Conservation (phyloP, 2,113 vertebrate genomes). For the Lepisosteus oculatus region DNA sequence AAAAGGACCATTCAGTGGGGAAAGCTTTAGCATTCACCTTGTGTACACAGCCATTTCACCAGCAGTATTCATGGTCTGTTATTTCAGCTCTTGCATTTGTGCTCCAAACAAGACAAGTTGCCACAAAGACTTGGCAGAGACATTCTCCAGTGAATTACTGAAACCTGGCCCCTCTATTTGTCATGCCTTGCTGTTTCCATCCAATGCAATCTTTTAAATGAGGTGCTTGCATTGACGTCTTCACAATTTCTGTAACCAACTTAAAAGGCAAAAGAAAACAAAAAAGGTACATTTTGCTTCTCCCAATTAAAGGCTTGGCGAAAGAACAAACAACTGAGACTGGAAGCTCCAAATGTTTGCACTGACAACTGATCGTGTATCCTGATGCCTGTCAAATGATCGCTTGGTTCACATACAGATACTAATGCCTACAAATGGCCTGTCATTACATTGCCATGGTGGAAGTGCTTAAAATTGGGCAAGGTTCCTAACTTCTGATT, state of each 20-base stretch:
- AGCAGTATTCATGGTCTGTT: constrained; percentile 62
- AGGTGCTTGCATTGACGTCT: constrained; percentile 15
- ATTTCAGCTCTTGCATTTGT: constrained; percentile 68
- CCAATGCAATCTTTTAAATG: constrained; percentile 1
- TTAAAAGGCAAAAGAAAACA: not conserved
- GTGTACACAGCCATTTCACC: constrained; percentile 67
- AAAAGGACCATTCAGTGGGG: constrained; percentile 61
- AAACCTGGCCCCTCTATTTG: constrained; percentile 53
- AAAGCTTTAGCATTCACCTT: constrained; percentile 70
- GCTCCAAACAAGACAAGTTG: constrained; percentile 63
- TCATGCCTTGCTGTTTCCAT: constrained; percentile 41
- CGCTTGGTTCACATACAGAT: not conserved
- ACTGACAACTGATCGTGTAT: constrained; percentile 14
- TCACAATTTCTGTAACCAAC: constrained; percentile 15
- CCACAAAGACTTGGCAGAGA: constrained; percentile 58
- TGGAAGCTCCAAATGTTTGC: constrained; percentile 3
- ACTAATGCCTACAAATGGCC: not conserved
- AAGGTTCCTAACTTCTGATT: constrained; percentile 5
- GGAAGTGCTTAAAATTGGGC: not conserved
- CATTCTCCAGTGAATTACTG: constrained; percentile 56
- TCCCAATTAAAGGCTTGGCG: constrained; percentile 22
- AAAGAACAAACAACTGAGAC: constrained; percentile 13
- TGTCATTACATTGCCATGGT: not conserved
- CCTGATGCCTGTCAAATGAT: constrained; percentile 6
- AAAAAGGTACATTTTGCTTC: constrained; percentile 11